Evolutionary conservation across 2,113 vertebrate species (phyloP), one percentile per base, ranked within the genome.

Genomic region (Alligator mississippiensis): DNA sequence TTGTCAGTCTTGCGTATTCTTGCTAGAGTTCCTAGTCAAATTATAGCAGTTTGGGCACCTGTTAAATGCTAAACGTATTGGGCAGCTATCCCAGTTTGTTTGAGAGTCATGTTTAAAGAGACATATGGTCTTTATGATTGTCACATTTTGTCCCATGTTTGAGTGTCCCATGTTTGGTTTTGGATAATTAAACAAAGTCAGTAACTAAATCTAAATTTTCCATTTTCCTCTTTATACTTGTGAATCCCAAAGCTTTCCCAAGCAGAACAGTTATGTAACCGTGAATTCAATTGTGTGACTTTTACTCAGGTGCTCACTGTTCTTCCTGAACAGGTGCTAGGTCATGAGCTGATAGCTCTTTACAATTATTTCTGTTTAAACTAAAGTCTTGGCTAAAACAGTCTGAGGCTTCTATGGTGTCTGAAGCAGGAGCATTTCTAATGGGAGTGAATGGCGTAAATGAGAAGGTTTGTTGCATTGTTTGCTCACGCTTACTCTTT

Each of bases 241-340:
- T 59, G 77, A 60, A 82, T 90, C 27, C 85, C 25, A 72, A 38
- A 61, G 30, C 62, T 90, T 90, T 88, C 81, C 86, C 28, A 72
- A 90, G 55, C 55, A 91, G 72, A 34, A 68, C 19, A 21, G 4
- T 61, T 54, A 27, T 30, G 16, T 74, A 66, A 82, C 34, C 58
- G 62, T 82, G 77, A 76, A 66, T 2, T 0, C 76, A 80, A 28
- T 22, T 58, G n/a, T 0, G 4, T 84, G 76, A 82, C 55, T 79
- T 89, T n/a, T n/a, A n/a, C 59, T 90, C 60, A 82, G 13, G 38
- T 4, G 5, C 14, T 34, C 3, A 1, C 18, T 62, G 25, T 77
- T 92, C 72, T 88, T 94, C 60, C 60, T 38, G 77, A 77, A 58
- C 82, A 87, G 77, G 58, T 85, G 82, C 68, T 85, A 62, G 38